Evolutionary conservation across 2,797 vertebrate genomes (phyloP), one percentile per base, ranked within the genome.

Genomic region (Chelmon rostratus): DNA sequence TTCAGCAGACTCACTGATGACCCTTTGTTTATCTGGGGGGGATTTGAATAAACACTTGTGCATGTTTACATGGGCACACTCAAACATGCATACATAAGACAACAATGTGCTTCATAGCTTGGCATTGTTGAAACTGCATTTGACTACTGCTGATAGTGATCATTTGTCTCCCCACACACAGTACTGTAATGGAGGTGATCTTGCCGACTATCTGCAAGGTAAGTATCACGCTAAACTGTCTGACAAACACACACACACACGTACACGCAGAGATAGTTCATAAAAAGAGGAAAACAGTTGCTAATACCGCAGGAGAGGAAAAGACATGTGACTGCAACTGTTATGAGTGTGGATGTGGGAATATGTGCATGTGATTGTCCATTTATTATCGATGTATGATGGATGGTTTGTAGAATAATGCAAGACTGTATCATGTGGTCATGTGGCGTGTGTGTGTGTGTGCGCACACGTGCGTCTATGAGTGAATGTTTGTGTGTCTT

Each of bases 121-220:
- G 21, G 35, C 68, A 19, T 54, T 53, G 47, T 67, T 88, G 28
- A 79, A 82, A n/a, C 56, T 69, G 44, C 66, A 40, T 61, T 33
- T 33, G 56, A 37, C 31, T 58, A 42, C 70, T 76, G 23, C 68
- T 87, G 46, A 85, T 81, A 3, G 47, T 69, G 68, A 52, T 80
- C 47, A 86, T 86, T 69, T 88, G 47, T 86, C 23, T 87, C 79
- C 79, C 58, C 90, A 89, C 91, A 76, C 82, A 83, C 95, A 99
- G 98, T 99, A 98, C 93, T 99, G 98, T 95, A 99, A 99, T 68
- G 98, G 98, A 89, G 98, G 98, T 42, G 98, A 99, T 94, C 94
- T 99, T 84, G 98, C 98, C 9, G 98, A 99, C 94, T 99, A 99
- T 92, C 96, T 99, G 86, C 98, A 99, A 98, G 98, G 98, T 99